phyloP scores from a whole-genome alignment of 2,113 vertebrate species.

The Bufo gargarizans region DNA sequence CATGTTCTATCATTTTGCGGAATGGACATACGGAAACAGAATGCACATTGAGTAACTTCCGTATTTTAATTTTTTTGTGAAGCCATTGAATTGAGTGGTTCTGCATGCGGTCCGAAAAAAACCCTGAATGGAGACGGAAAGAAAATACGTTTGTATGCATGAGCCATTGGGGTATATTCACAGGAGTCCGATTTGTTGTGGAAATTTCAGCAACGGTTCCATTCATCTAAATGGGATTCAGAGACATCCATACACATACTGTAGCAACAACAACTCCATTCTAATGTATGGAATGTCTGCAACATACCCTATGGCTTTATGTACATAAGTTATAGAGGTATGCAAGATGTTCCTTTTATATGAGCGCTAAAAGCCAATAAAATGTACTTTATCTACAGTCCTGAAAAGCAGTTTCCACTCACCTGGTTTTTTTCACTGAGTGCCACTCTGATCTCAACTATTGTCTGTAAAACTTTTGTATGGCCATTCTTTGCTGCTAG shows the following conservation, averaged over 20 bases:
- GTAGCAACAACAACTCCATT: background rate
- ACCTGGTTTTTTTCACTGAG: slow-evolving; percentile 79
- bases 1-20: no score
- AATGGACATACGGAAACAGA: no score
- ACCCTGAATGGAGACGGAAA: no score
- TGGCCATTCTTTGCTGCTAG: slow-evolving; percentile 80
- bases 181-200: no score
- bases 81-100: no score
- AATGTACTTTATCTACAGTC: background rate
- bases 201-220: background rate
- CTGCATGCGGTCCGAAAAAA: no score
- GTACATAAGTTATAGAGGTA: background rate
- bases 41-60: no score
- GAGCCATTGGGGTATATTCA: no score
- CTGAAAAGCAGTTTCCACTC: slow-evolving; percentile 61
- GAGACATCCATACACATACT: background rate
- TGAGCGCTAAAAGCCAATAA: background rate
- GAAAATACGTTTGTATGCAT: no score
- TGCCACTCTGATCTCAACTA: slow-evolving; percentile 74
- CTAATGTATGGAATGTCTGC: background rate
- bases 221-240: background rate
- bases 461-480: slow-evolving; percentile 74
- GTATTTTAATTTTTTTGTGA: no score
- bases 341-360: background rate
- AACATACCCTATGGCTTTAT: background rate